phyloP scores from a whole-genome alignment of 2,113 vertebrate genomes.

The Bagarius yarrelli region DNA sequence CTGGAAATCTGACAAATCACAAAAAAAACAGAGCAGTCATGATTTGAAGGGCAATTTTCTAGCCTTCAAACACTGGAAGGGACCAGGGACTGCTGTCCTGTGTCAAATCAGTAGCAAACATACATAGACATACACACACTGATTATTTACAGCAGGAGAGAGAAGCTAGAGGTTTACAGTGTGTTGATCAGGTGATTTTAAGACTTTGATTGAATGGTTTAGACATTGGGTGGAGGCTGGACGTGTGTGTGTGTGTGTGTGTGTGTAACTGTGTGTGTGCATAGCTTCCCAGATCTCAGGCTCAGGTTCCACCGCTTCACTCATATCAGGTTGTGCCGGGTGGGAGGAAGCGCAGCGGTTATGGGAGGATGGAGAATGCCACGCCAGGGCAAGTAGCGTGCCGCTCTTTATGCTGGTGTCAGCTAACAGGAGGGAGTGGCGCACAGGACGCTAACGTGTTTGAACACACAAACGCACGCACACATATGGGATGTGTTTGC shows the following conservation, averaged over 20 bases:
- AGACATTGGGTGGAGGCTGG: slow-evolving; percentile 49
- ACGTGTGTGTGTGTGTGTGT: slow-evolving; percentile 19
- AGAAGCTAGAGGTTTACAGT: background rate
- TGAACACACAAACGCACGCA: slow-evolving; percentile 26
- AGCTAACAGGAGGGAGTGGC: slow-evolving; percentile 46
- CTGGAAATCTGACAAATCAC: too few relatives aligned
- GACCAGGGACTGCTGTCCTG: background rate
- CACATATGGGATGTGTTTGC: slow-evolving; percentile 60
- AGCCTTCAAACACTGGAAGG: background rate
- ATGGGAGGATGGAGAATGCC: slow-evolving; percentile 45
- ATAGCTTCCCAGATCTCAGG: slow-evolving; percentile 31
- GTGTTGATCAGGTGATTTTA: slow-evolving; percentile 45
- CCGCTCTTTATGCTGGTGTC: slow-evolving; percentile 47
- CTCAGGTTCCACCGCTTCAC: slow-evolving; percentile 39
- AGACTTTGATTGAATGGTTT: slow-evolving; percentile 55
- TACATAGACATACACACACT: background rate
- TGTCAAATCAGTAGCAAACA: slow-evolving; percentile 6
- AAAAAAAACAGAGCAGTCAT: background rate
- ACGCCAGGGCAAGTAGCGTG: slow-evolving; percentile 27
- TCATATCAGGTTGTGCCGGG: slow-evolving; percentile 33
- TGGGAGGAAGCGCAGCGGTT: slow-evolving; percentile 39
- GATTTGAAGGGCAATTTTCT: background rate
- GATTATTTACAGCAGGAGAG: slow-evolving; percentile 15
- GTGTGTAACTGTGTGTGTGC: slow-evolving; percentile 37
- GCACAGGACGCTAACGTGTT: slow-evolving; percentile 39